Conservation (phyloP, 2,888 invertebrate genomes). For the Eugnorisma glareosa region DNA sequence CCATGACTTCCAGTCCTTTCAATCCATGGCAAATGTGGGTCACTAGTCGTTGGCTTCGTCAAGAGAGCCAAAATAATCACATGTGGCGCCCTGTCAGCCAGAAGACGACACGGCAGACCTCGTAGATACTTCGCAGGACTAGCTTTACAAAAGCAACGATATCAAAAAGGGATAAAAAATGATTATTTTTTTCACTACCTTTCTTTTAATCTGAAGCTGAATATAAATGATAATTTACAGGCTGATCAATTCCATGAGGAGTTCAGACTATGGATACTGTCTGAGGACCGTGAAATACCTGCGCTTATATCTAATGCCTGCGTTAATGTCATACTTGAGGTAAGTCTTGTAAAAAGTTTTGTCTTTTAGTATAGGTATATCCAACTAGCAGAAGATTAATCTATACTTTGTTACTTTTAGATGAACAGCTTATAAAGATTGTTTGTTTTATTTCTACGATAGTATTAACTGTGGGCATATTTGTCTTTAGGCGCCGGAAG, state of each 20-base stretch:
- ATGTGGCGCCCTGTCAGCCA: background rate
- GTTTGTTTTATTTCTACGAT: background rate
- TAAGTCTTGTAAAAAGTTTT: conserved; percentile 58
- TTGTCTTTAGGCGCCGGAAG: conserved; percentile 93
- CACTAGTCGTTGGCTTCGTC: background rate
- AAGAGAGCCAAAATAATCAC: background rate
- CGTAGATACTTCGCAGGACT: background rate
- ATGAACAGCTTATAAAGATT: background rate
- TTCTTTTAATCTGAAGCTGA: background rate
- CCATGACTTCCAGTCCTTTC: too few relatives aligned
- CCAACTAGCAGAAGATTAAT: background rate
- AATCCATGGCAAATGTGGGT: background rate
- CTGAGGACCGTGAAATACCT: conserved; percentile 95
- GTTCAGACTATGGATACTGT: conserved; percentile 95
- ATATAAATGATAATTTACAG: conserved; percentile 67
- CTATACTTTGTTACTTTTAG: background rate
- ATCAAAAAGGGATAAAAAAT: background rate
- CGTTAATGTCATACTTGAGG: conserved; percentile 91
- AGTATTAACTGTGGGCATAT: background rate
- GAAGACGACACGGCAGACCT: background rate
- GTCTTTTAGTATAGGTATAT: background rate
- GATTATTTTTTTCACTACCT: background rate
- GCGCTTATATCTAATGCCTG: conserved; percentile 94
- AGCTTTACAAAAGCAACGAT: background rate
- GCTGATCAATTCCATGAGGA: conserved; percentile 78